Base-by-base conservation (phyloP, 2,113 vertebrate genomes). In the Oryzias celebensis region DNA sequence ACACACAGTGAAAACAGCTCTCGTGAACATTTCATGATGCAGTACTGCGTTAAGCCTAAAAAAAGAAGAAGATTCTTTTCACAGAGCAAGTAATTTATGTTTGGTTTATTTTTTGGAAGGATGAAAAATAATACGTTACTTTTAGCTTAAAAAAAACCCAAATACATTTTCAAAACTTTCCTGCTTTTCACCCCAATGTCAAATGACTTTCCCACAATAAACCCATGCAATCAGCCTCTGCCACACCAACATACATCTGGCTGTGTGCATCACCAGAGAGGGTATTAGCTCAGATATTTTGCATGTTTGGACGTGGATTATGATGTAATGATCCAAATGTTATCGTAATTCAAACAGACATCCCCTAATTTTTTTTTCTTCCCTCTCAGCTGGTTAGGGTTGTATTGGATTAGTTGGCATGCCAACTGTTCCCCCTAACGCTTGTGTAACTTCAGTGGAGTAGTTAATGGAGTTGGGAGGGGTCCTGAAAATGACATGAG, bases 401-500 rank as follows among this genome's bases (percentile, higher is more conserved):
- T 75, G 36, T 76, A 67, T 66, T 84, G 84, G 89, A 91, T 91
- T 88, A 89, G 85, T 71, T 83, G 57, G 66, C 62, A 70, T 76
- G 80, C 87, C 87, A 91, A 87, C 84, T 89, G 84, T 76, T 88
- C 78, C 66, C 81, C 68, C 72, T 65, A 52, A 62, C 7, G 68
- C 85, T 88, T 88, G 86, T 89, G 81, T 89, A 89, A 89, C 81
- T 86, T 79, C 43, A 79, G 68, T 76, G 80, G 52, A 80, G 63
- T 53, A 73, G 80, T 82, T 81, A 73, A 78, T 61, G 64, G 69
- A 47, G 24, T 68, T 52, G 77, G 63, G 77, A 70, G 60, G 79
- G 75, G 55, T 60, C 64, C 52, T n/a, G 45, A 54, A 52, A 47
- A 44, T 59, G 50, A 53, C 23, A 78, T 66, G 70, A 28, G 49